Base-by-base conservation (phyloP, 1,140 invertebrate species). In the Ptiloglossa arizonensis region DNA sequence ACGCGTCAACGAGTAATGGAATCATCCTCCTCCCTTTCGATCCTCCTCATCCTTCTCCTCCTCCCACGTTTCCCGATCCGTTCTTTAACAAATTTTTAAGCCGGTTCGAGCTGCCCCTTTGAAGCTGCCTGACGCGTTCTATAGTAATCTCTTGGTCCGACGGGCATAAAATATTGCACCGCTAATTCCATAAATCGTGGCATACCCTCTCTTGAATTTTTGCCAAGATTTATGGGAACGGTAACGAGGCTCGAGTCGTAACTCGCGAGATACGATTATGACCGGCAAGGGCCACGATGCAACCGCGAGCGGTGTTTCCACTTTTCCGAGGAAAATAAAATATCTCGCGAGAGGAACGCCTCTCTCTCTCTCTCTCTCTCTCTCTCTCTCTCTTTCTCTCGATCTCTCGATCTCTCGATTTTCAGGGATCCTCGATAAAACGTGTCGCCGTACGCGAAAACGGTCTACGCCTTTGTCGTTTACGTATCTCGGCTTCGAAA, bases 171-270 rank as follows among this genome's bases (percentile, higher is more conserved):
- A 70, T 59, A 59, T 70, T 32, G 56, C 38, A 17, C 54, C 38
- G 54, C 52, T 70, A 57, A 57, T 70, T 70, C 54, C 68, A 70
- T 70, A 70, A 70, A 70, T 70, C 52, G 38, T 11, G 38, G 54
- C 41, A 22, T 41, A 41, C 22, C 17, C 32, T 57, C 68, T 57
- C 68, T 44, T 57, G 68, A 70, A 70, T 70, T 70, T 59, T 70
- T 70, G 38, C 68, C 52, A 70, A 44, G 52, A 70, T 70, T 70
- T 70, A 70, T 70, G 52, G 19, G 38, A 29, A 70, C 54, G 68
- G 68, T 70, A 70, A 70, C 68, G 27, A 70, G 68, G 52, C 38
- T 15, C 68, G 54, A 70, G 68, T 57, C 54, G 68, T 38, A 59
- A 44, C 67, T 41, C 35, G 67, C 35, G 22, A 27, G 67, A 69